Evolutionary conservation across 1,140 invertebrate species (phyloP).

Genomic region (Eupristina koningsbergeri): DNA sequence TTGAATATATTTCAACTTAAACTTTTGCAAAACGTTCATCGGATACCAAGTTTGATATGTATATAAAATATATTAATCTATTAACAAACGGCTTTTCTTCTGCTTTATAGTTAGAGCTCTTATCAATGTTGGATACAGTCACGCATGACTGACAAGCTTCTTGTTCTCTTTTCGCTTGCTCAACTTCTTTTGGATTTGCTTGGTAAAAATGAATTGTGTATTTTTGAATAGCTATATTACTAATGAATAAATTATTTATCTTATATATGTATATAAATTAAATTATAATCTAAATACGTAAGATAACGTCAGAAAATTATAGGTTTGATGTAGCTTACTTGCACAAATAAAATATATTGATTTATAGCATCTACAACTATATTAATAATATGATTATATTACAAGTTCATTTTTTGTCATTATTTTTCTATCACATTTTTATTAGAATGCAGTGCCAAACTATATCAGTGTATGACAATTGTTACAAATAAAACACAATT

Average conservation of each 20-base stretch:
- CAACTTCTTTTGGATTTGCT: constrained; percentile 13
- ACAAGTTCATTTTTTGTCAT: too few species aligned
- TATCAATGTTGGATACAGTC: constrained; percentile 35
- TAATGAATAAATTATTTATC: neutral
- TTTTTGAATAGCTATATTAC: neutral
- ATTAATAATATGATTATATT: neutral
- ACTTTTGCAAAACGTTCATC: neutral
- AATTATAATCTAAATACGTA: neutral
- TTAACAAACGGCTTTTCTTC: constrained; percentile 30
- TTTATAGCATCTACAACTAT: neutral
- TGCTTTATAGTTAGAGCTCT: constrained; percentile 48
- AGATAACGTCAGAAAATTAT: neutral
- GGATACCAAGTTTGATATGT: neutral
- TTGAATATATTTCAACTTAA: neutral
- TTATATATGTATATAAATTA: neutral
- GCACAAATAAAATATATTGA: neutral
- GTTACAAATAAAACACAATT: too few species aligned
- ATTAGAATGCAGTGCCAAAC: neutral
- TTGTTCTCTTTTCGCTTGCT: constrained; percentile 28
- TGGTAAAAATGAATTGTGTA: neutral
- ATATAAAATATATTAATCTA: constrained; percentile 12
- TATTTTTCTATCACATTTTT: neutral
- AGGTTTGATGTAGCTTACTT: neutral
- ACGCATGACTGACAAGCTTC: constrained; percentile 39
- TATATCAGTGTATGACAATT: too few species aligned